Base-by-base conservation (phyloP, 2,113 vertebrate species). In the Accipiter cooperii region DNA sequence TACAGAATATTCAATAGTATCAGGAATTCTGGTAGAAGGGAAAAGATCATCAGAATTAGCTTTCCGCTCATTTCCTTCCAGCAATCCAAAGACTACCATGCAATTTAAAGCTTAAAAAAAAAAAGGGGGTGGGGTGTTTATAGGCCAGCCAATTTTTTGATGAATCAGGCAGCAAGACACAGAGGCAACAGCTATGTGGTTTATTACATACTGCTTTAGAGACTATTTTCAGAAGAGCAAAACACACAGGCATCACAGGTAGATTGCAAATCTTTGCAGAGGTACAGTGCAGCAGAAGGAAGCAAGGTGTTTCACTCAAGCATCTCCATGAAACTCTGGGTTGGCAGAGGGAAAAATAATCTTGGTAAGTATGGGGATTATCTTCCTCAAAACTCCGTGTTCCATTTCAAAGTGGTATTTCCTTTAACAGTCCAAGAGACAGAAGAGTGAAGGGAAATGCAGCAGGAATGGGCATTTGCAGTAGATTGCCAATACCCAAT, bases 191-290 rank as follows among this genome's bases (percentile, higher is more conserved):
- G 89, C 5, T 6, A 44, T 34, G 73, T 55, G 73, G 69, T 73
- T 95, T 96, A 63, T 71, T 71, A 76, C 22, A 54, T 76, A 25
- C 38, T 94, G 84, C 68, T 57, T 36, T 24, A 38, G 76, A 89
- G 47, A 91, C 70, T 16, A 87, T 94, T 96, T 97, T 96, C 95
- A 97, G 91, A 89, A 63, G 46, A 96, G 93, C 21, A 31, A 22
- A 91, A 73, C 38, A 74, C 38, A 42, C 49, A 93, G 80, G 49
- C 94, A 76, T 46, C 2, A 2, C 80, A 94, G 91, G 91, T 90
- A 94, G 68, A 95, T 1, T 63, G 74, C 38, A 94, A 80, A 86
- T 93, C 84, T 83, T 55, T 36, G 87, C 46, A 55, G 36, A 80
- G 65, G n/a, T n/a, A 25, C 17, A 36, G 8, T 13, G 47, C 18